Evolutionary conservation across 2,113 vertebrate genomes (phyloP), one percentile per base, ranked within the genome.

Genomic region (Tiliqua scincoides): DNA sequence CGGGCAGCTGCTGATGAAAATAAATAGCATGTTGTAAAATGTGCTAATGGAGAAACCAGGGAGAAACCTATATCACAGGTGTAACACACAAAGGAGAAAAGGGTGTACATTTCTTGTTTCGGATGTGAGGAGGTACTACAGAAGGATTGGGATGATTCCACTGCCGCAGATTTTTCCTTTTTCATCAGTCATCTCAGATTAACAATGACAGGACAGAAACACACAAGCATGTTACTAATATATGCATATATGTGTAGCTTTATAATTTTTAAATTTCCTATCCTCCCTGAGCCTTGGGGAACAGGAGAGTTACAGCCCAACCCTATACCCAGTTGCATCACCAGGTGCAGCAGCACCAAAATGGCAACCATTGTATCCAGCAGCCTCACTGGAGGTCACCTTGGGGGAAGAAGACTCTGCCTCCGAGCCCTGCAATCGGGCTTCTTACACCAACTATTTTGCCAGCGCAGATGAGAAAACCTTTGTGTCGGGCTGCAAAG

Each of bases 11-110:
- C 20, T 59, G 78, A 71, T 12, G n/a, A 30, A 75, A 85, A 62
- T 0, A 1, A 83, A 80, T 0, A 73, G 4, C 10, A 18, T 0
- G 0, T 5, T 63, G 21, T 35, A 74, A 80, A 4, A 63, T 0
- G 1, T 84, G 18, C n/a, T 21, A 48, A 0, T 9, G 1, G 61
- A 85, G 87, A 82, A n/a, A 77, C 40, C 37, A 67, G 61, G 9
- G 65, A 52, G 30, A 68, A 20, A 70, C 72, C n/a, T n/a, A 48
- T 48, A 48, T 48, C 43, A 48, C 43, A 48, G 43, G 8, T 8
- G 8, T 48, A 20, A 35, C 1, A 82, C 27, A 30, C 82, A 23
- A 82, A 1, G 65, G 27, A n/a, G 30, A 87, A 35, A 79, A 48
- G 14, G 3, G 37, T 11, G 59, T n/a, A 17, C 25, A 21, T 7